Percentiles rank a stretch among this genome's conserved stretches.
Conservation (phyloP, 2,797 vertebrate genomes). For the Myripristis jacobus region DNA sequence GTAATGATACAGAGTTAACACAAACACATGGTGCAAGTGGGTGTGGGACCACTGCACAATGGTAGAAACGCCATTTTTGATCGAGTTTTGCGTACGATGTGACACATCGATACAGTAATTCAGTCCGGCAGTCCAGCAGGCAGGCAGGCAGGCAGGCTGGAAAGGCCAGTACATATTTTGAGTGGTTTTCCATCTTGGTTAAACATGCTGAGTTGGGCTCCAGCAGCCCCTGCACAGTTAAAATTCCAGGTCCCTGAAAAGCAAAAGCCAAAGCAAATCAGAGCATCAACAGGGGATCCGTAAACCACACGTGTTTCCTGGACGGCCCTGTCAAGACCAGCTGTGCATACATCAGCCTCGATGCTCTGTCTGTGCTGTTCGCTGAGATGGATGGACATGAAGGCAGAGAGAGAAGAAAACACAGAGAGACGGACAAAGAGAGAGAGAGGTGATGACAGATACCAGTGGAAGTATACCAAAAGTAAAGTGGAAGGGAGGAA, state of each 20-base stretch:
- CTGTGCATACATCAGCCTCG: conserved; percentile 83
- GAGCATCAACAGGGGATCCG: conserved; percentile 78
- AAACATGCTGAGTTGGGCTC: conserved; percentile 70
- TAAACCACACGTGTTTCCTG: conserved; percentile 82
- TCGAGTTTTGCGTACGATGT: conserved; percentile 46
- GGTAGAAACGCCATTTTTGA: conserved; percentile 51
- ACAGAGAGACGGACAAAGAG: conserved; percentile 15
- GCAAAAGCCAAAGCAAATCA: conserved; percentile 73
- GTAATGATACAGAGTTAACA: conserved; percentile 60
- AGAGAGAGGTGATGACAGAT: conserved; percentile 25
- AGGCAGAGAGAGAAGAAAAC: conserved; percentile 30
- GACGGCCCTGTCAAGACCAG: conserved; percentile 78
- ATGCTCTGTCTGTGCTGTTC: conserved; percentile 42
- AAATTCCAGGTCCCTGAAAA: conserved; percentile 77
- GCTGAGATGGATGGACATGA: conserved; percentile 2
- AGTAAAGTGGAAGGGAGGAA: conserved; percentile 21
- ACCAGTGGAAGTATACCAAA: conserved; percentile 28
- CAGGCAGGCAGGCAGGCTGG: conserved; percentile 47
- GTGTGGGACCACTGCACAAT: conserved; percentile 60
- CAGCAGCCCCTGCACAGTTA: conserved; percentile 66
- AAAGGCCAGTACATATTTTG: conserved; percentile 48
- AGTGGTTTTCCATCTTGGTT: conserved; percentile 67
- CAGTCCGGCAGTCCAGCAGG: too few relatives aligned
- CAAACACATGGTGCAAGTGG: conserved; percentile 66
- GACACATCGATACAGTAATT: conserved; percentile 56